Base-by-base conservation (phyloP, 2,888 invertebrate species). In the Phortica magna region DNA sequence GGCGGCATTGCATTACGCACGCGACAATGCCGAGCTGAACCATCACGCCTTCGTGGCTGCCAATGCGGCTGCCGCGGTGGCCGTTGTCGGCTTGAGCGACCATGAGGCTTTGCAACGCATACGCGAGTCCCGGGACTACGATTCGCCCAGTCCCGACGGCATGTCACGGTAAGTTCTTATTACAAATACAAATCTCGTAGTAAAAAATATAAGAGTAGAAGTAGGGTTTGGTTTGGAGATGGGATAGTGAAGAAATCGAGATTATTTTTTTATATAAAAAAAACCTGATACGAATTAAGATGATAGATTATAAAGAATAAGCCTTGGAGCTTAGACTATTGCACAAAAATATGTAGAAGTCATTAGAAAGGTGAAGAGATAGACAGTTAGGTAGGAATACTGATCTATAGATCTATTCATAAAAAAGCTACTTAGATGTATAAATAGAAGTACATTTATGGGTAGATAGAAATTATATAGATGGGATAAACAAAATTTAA, bases 101-200 rank as follows among this genome's bases (percentile, higher is more conserved):
- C 91, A 92, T 75, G 90, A 92, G 82, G 93, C 92, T 1, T 76
- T 92, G 78, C 88, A 90, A 83, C 85, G 91, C 77, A 86, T 92
- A 88, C 89, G 92, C 77, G 89, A 91, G 76, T 90, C 90, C 41
- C 84, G 90, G 76, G 90, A 91, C 75, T 92, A 92, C 76, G 91
- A 89, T 77, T 90, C 91, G 14, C 91, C 91, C 73, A 92, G 92
- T 85, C 92, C 92, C 83, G 92, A 92, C 86, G 92, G 91, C 87
- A 90, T 91, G 87, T 92, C 92, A 83, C 92, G 92, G 92, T 92
- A 78, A 76, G 84, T 83, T 22, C 12, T 31, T 31, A 31, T 31
- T 2, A 31, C 1, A 64, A 48, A 59, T 7, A 14, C 17, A 43
- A 70, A 43, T 72, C 7, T 53, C n/a, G 19, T 7, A 70, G 5